A percentile compares a stretch with the other conserved stretches of the same genome.
Conservation (phyloP, 2,113 vertebrate genomes). For the Cavia aperea region DNA sequence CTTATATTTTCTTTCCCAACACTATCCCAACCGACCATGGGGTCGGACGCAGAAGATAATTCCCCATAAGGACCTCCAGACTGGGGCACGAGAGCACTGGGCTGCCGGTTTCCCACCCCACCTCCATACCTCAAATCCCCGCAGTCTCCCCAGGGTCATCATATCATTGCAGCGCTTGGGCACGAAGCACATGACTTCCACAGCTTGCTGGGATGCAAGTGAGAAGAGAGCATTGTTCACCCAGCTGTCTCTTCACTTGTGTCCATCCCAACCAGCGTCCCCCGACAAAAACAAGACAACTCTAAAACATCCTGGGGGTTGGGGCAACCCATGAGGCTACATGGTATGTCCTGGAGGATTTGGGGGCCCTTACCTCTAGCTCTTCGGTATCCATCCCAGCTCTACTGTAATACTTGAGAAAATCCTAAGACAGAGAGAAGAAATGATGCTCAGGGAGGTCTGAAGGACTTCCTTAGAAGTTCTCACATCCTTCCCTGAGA, state of each 20-base stretch:
- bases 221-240: neutral
- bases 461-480: neutral
- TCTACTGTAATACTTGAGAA: constrained; percentile 89
- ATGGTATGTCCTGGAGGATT: neutral
- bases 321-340: neutral
- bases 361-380: constrained; percentile 79
- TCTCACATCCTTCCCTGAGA: neutral
- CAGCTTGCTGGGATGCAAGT: constrained; percentile 81
- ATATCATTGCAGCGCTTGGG: constrained; percentile 94
- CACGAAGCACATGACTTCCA: constrained; percentile 93
- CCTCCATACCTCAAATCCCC: constrained; percentile 87
- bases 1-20: neutral
- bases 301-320: neutral
- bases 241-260: neutral
- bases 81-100: neutral
- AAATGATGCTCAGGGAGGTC: neutral
- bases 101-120: neutral
- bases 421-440: constrained; percentile 79
- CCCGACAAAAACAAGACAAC: neutral
- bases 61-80: neutral
- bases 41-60: neutral
- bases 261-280: neutral
- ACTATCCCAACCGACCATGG: neutral
- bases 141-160: constrained; percentile 92
- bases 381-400: constrained; percentile 86